A percentile compares a stretch with the other conserved stretches of the same genome.
phyloP scores from a whole-genome alignment of 2,888 invertebrate species.

The Eristalis arbustorum region DNA sequence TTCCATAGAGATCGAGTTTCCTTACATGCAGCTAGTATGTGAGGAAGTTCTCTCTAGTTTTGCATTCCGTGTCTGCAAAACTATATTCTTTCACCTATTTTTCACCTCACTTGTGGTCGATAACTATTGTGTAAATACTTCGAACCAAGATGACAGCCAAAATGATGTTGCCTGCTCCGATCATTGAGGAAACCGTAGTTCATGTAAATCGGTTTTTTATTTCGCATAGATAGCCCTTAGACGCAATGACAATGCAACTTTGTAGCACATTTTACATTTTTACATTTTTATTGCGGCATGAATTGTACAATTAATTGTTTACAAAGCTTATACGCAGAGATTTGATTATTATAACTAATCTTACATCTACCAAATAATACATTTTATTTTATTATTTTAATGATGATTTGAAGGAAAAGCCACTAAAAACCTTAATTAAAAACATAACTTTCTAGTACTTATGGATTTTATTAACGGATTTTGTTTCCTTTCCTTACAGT shows the following conservation, averaged over 20 bases:
- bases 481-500: constrained; percentile 82
- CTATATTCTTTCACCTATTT: neutral
- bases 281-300: too few relatives aligned
- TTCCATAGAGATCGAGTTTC: too few relatives aligned
- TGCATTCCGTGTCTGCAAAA: neutral
- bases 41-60: neutral
- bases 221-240: constrained; percentile 6
- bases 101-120: constrained; percentile 2
- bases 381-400: too few relatives aligned
- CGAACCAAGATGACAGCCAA: neutral
- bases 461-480: neutral
- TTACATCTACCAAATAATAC: too few relatives aligned
- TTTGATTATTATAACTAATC: too few relatives aligned
- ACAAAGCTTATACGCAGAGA: too few relatives aligned
- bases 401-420: too few relatives aligned
- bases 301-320: too few relatives aligned
- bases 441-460: too few relatives aligned
- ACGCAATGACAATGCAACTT: neutral
- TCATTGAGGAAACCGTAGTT: constrained; percentile 58
- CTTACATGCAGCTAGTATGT: neutral
- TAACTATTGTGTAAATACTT: neutral
- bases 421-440: too few relatives aligned
- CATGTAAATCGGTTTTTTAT: constrained; percentile 50
- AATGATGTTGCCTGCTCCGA: constrained; percentile 56
- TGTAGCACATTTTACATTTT: too few relatives aligned